Base-by-base conservation (phyloP, 2,888 invertebrate genomes). In the Drosophila lacicola region DNA sequence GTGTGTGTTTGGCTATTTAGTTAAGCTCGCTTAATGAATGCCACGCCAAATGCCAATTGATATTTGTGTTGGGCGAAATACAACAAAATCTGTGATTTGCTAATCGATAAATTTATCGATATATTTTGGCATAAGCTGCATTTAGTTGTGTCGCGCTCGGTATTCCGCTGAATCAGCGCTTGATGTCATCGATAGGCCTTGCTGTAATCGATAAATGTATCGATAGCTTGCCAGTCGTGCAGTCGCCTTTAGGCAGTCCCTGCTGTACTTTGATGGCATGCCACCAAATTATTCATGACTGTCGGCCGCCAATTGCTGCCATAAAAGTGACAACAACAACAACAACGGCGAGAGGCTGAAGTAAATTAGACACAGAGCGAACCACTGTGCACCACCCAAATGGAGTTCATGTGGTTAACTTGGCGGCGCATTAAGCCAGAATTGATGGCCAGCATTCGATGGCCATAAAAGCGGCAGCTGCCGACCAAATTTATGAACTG, bases 381-480 rank as follows among this genome's bases (percentile, higher is more conserved):
- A 17, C 54, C 45, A 55, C 55, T 58, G 42, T n/a, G 25, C 13
- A 19, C 54, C 54, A 36, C 37, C 54, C 44, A 29, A 25, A 44
- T 8, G 25, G 57, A 57, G 55, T 55, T 64, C 51, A 57, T 71
- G 64, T 49, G 69, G 65, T 63, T 69, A 64, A 50, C 39, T 57
- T 53, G 60, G 34, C 54, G 50, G 41, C 58, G 69, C 78, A 81
- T 83, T 78, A 81, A 78, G 79, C 66, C 83, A 69, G 57, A 81
- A 83, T 82, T 81, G 81, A 83, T 83, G 83, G 83, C 77, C 78
- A 57, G 47, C 71, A 58, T 53, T 68, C 65, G 63, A 57, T 65
- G 62, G 69, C 77, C 77, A 81, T 76, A 78, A 82, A 82, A 76
- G 62, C 67, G 78, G 54, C 66, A 70, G 70, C 25, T 51, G 53